Conservation (phyloP, 2,888 invertebrate species). For the Blomia tropicalis region DNA sequence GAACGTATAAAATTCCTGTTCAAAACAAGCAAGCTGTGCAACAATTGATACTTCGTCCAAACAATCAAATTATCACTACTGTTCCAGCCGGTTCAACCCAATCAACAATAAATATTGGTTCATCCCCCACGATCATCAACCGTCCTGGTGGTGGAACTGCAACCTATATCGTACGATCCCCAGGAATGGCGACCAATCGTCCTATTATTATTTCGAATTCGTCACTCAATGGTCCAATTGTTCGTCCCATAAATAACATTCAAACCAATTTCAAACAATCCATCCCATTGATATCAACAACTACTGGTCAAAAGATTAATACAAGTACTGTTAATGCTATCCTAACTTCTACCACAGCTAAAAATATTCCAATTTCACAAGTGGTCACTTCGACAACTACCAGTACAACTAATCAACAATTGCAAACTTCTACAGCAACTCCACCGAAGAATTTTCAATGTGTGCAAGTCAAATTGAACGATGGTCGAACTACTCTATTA, state of each 20-base stretch:
- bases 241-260: neutral
- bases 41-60: neutral
- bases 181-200: neutral
- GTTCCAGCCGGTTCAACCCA: neutral
- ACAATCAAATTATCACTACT: neutral
- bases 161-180: slow-evolving; percentile 4
- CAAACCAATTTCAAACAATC: slow-evolving; percentile 5
- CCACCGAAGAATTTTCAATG: slow-evolving; percentile 13
- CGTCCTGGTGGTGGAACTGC: neutral
- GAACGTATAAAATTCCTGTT: neutral
- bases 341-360: slow-evolving; percentile 10
- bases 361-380: slow-evolving; percentile 18
- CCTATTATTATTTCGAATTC: slow-evolving; percentile 13
- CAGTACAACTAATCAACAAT: slow-evolving; percentile 26
- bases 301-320: slow-evolving; percentile 2
- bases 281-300: slow-evolving; percentile 34
- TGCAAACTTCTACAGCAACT: slow-evolving; percentile 8
- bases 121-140: neutral
- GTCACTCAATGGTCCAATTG: neutral
- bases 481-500: slow-evolving; percentile 66
- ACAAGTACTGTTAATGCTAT: slow-evolving; percentile 15
- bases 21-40: neutral
- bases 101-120: neutral
- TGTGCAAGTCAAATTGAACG: slow-evolving; percentile 65
- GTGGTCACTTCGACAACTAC: slow-evolving; percentile 27